Conservation (phyloP, 2,113 vertebrate species). For the Misgurnus anguillicaudatus region DNA sequence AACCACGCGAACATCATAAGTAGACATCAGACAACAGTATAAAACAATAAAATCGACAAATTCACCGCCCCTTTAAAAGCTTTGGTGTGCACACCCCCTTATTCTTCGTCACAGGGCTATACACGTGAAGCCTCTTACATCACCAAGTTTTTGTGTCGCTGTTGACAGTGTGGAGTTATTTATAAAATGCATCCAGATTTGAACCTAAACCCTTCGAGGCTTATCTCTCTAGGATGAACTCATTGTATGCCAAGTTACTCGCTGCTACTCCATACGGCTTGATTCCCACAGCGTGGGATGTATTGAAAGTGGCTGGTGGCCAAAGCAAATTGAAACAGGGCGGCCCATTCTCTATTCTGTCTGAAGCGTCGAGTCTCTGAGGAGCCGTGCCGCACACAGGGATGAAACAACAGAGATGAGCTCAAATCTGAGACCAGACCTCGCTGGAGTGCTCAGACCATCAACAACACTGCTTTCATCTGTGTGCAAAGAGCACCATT, state of each 20-base stretch:
- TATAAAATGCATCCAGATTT: not conserved
- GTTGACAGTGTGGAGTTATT: not conserved
- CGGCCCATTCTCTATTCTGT: slow-evolving; percentile 53
- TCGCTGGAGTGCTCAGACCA: not conserved
- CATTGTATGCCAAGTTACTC: not conserved
- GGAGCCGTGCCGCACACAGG: slow-evolving; percentile 33
- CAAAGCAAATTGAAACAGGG: slow-evolving; percentile 40
- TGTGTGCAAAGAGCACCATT: slow-evolving; percentile 1
- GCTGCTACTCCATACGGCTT: not conserved
- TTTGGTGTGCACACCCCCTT: no score
- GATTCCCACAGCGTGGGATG: slow-evolving; percentile 28
- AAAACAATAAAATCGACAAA: no score
- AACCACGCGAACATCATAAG: no score
- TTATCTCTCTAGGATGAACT: not conserved
- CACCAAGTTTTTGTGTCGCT: not conserved
- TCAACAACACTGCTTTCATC: slow-evolving; percentile 32
- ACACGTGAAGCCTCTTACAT: not conserved
- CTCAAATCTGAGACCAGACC: not conserved
- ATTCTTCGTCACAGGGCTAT: not conserved
- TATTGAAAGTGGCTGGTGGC: slow-evolving; percentile 33
- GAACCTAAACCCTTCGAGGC: not conserved
- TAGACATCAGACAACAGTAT: no score
- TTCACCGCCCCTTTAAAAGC: no score
- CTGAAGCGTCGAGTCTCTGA: slow-evolving; percentile 50
- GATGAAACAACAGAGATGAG: slow-evolving; percentile 37